A percentile compares a stretch with the other conserved stretches of the same genome.
These are phyloP conservation scores for Aphis craccivora DNA, from an alignment of 1,140 invertebrate species.

Conservation along the genomic window DNA sequence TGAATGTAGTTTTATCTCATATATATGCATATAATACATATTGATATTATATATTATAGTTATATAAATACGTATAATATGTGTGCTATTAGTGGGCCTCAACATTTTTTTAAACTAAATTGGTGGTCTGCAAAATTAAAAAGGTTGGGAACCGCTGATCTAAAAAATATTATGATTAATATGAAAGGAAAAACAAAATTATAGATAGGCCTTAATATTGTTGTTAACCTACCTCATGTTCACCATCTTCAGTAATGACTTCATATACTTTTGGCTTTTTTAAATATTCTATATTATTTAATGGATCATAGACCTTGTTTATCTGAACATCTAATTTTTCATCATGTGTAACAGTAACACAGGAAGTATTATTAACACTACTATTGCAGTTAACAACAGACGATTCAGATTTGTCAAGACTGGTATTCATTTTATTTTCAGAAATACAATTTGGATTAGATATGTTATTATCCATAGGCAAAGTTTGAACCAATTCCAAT, in stretches of 20 bases:
- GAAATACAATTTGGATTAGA: not conserved
- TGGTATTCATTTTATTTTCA: not conserved
- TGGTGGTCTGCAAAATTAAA: too few species aligned
- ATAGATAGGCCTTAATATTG: not conserved
- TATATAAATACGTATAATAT: too few species aligned
- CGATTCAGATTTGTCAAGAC: not conserved
- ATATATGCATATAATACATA: too few species aligned
- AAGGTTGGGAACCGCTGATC: not conserved
- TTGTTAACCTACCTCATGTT: not conserved
- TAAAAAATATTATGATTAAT: not conserved
- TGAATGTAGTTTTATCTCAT: too few species aligned
- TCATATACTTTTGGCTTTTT: slow-evolving; percentile 32
- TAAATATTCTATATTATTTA: not conserved
- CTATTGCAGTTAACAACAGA: not conserved
- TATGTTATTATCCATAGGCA: not conserved
- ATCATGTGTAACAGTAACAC: not conserved
- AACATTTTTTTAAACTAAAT: too few species aligned
- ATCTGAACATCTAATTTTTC: not conserved
- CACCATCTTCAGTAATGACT: slow-evolving; percentile 8
- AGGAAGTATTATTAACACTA: slow-evolving; percentile 22
- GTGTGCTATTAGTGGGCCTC: too few species aligned
- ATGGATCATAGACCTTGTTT: not conserved
- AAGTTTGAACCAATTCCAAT: not conserved
- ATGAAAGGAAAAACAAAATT: not conserved
- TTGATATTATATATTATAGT: too few species aligned